Conservation (phyloP, 2,113 vertebrate species). For the Dipodomys merriami region DNA sequence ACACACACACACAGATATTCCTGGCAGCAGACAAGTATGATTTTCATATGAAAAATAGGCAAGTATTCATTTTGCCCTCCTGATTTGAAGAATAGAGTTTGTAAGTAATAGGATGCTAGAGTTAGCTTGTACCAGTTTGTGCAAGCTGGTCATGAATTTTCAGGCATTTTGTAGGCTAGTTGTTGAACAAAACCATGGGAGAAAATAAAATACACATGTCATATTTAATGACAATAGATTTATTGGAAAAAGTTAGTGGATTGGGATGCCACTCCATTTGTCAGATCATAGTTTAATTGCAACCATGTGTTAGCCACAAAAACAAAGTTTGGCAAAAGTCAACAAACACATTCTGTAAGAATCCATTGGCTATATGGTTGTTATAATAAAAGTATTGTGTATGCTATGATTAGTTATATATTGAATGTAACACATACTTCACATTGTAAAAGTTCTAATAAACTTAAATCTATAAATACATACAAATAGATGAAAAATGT, state of each 20-base stretch:
- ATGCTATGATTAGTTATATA: conserved; percentile 58
- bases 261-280: conserved; percentile 27
- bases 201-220: conserved; percentile 66
- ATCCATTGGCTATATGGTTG: conserved; percentile 6
- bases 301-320: conserved; percentile 39
- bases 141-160: conserved; percentile 45
- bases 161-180: conserved; percentile 57
- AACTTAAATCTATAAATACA: neutral
- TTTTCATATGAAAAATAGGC: conserved; percentile 10
- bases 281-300: conserved; percentile 40
- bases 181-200: conserved; percentile 47
- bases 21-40: neutral
- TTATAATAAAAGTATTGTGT: conserved; percentile 36
- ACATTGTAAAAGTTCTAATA: conserved; percentile 56
- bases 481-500: neutral
- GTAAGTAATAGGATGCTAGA: neutral
- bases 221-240: conserved; percentile 64
- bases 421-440: conserved; percentile 16
- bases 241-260: conserved; percentile 52
- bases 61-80: conserved; percentile 6
- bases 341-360: conserved; percentile 23
- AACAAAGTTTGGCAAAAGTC: conserved; percentile 59
- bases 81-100: neutral
- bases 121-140: conserved; percentile 24
- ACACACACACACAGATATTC: neutral